These are phyloP conservation scores for Saccopteryx leptura DNA, from an alignment of 2,113 vertebrate genomes.

Conservation along the genomic window DNA sequence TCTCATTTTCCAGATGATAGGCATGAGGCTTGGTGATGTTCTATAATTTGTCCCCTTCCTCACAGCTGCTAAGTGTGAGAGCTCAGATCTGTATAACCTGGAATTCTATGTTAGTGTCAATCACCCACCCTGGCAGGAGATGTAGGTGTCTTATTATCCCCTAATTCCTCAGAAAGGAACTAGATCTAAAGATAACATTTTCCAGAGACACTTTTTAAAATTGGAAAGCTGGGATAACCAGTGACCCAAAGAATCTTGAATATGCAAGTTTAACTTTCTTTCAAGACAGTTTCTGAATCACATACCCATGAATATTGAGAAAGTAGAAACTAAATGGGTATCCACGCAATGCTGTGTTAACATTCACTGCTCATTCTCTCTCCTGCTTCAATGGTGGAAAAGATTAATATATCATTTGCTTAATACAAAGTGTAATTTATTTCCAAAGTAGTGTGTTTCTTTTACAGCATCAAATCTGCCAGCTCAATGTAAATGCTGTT, in stretches of 20 bases:
- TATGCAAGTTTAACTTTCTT: conserved; percentile 73
- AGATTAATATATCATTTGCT: conserved; percentile 84
- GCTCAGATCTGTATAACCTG: not conserved
- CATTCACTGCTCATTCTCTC: conserved; percentile 84
- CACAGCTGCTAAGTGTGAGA: not conserved
- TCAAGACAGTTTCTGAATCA: conserved; percentile 79
- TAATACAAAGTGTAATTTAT: conserved; percentile 80
- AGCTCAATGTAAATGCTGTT: conserved; percentile 72
- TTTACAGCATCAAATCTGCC: conserved; percentile 72
- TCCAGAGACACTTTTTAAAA: not conserved
- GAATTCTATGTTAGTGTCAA: not conserved
- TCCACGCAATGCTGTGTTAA: conserved; percentile 79
- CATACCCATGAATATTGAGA: conserved; percentile 77
- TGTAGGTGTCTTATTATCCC: not conserved
- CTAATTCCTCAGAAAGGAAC: not conserved
- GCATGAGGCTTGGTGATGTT: not conserved
- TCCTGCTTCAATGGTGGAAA: conserved; percentile 83
- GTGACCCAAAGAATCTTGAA: not conserved
- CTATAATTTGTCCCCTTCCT: not conserved
- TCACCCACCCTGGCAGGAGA: not conserved
- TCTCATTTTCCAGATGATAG: not conserved
- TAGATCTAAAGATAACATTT: not conserved
- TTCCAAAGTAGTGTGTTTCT: conserved; percentile 78
- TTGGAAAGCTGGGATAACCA: not conserved
- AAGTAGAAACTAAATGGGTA: conserved; percentile 78